Percentiles rank a stretch among this genome's conserved stretches.
Conservation (phyloP, 2,888 invertebrate species). For the Ectemnius continuus region DNA sequence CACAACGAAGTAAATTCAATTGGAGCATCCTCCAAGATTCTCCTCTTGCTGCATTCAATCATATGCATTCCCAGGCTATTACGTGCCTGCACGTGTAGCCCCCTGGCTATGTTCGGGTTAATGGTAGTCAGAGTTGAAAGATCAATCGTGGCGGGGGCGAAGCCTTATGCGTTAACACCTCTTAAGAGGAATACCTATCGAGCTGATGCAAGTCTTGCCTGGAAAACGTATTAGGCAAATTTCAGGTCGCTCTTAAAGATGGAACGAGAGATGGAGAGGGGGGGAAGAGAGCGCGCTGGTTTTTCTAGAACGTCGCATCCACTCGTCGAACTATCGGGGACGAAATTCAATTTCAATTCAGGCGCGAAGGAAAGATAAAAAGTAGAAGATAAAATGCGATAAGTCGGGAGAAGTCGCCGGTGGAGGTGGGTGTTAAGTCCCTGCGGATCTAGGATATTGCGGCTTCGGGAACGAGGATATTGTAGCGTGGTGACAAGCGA, state of each 20-base stretch:
- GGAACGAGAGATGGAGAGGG: no score
- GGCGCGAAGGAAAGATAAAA: constrained; percentile 27
- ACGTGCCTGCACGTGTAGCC: not conserved
- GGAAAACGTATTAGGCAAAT: no score
- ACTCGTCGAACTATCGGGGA: constrained; percentile 21
- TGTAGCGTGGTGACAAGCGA: constrained; percentile 34
- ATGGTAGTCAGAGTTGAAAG: not conserved
- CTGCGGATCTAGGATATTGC: constrained; percentile 26
- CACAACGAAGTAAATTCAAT: constrained; percentile 7
- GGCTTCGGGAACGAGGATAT: constrained; percentile 18
- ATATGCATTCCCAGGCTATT: not conserved
- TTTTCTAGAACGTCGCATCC: not conserved
- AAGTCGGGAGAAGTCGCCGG: not conserved
- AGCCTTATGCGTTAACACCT: not conserved
- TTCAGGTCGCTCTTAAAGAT: no score
- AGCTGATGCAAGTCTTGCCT: no score
- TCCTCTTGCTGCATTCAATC: not conserved
- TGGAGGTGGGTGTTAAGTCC: not conserved
- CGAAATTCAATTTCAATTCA: constrained; percentile 50
- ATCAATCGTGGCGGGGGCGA: constrained; percentile 1
- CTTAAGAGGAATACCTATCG: no score
- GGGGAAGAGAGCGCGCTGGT: no score
- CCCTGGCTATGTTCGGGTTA: not conserved
- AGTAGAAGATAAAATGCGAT: constrained; percentile 3
- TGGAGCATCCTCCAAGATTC: not conserved